Evolutionary conservation across 2,113 vertebrate species (phyloP), one percentile per base, ranked within the genome.

Genomic region (Axis porcinus): DNA sequence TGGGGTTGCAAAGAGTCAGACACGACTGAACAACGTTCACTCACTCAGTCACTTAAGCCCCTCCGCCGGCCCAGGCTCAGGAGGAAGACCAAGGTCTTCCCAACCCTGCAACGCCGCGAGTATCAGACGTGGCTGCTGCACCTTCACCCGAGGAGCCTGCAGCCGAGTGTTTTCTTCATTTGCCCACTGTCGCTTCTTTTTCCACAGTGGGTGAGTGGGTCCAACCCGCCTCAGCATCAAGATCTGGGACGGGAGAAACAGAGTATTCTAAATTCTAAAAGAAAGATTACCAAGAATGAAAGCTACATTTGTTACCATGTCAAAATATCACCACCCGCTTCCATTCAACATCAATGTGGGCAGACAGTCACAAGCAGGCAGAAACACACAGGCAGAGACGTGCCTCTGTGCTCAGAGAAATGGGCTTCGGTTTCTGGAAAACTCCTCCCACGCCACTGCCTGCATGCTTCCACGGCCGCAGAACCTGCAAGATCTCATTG

Each of bases 401-500:
- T 17, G 4, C 10, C 10, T 70, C 64, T n/a, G 15, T 21, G 54
- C n/a, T 33, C 2, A 82, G 17, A 64, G 14, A 54, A 36, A 74
- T 30, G 5, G 2, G 25, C 40, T 27, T 7, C 0, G 0, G 23
- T 27, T 60, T 45, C 84, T 30, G 47, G 33, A 94, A 70, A 19
- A 55, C 15, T 7, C 33, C 5, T 64, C 62, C 28, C 30, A 0
- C 0, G 0, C 33, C 5, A 9, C 45, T 86, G 23, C 79, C 60
- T 23, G 15, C 7, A 1, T 2, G 9, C 13, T 45, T 81, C 10
- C 0, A 5, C 1, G 3, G 15, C 54, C 6, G 19, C 3, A 12
- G 28, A 47, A 54, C 6, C 21, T 28, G 27, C 2, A 6, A 14
- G 45, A 5, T 19, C 30, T 36, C 30, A 47, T 10, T 7, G 30